A percentile compares a stretch with the other conserved stretches of the same genome.
These are phyloP conservation scores for Acropora tenuis DNA, from an alignment of 64 coral and sea anemone genomes.

Conservation along the genomic window DNA sequence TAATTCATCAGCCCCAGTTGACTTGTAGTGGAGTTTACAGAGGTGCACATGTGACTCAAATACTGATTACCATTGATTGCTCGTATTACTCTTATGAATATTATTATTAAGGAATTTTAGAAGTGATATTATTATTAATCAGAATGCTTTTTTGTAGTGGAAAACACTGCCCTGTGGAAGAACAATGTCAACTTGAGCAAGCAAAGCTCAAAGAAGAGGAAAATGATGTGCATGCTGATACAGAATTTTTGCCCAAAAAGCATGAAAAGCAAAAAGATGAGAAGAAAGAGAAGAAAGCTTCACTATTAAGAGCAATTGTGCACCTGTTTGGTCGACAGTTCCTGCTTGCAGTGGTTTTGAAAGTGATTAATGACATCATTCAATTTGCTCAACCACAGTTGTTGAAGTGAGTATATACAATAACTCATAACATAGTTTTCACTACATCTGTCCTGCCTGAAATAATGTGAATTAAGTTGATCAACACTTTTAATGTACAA, in stretches of 20 bases:
- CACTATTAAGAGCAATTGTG: slow-evolving; percentile 46
- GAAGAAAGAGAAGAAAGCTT: slow-evolving; percentile 53
- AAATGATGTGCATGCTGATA: slow-evolving; percentile 54
- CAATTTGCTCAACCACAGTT: slow-evolving; percentile 70
- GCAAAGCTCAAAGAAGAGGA: slow-evolving; percentile 42
- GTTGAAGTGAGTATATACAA: slow-evolving; percentile 54
- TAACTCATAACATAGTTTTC: background rate
- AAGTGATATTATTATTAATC: background rate
- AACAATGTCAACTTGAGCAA: slow-evolving; percentile 50
- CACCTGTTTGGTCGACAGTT: slow-evolving; percentile 51
- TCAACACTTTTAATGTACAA: no score
- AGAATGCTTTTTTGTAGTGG: slow-evolving; percentile 5
- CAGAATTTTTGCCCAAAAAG: slow-evolving; percentile 53
- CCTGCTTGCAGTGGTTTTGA: slow-evolving; percentile 64
- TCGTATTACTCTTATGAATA: no score
- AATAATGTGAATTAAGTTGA: no score
- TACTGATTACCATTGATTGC: no score
- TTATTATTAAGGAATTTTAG: no score
- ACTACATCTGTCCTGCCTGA: background rate
- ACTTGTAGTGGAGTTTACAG: no score
- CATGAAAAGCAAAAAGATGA: slow-evolving; percentile 30
- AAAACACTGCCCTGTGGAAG: slow-evolving; percentile 24
- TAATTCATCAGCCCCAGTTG: no score
- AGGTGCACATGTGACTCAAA: no score
- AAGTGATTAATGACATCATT: slow-evolving; percentile 55